Conservation (phyloP, 2,113 vertebrate genomes). For the Tyrannus savana region DNA sequence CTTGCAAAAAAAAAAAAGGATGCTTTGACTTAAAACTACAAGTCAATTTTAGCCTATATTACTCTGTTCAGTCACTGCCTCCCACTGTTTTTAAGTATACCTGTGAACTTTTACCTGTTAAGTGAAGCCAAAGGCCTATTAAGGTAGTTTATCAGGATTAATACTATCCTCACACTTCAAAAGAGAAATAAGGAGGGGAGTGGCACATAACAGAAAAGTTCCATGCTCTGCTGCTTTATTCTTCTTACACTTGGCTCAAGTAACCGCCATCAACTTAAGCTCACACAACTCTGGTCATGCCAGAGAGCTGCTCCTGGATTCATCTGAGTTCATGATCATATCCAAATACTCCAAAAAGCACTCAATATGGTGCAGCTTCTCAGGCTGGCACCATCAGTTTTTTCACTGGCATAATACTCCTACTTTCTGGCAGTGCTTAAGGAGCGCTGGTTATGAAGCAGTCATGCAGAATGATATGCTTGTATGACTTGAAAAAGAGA, state of each 20-base stretch:
- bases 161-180: neutral
- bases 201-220: neutral
- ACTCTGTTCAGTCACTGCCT: neutral
- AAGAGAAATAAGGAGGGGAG: neutral
- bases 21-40: neutral
- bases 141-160: neutral
- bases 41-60: neutral
- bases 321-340: neutral
- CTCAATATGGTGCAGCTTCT: neutral
- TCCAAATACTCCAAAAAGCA: neutral
- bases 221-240: neutral
- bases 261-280: neutral
- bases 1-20: neutral
- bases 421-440: neutral
- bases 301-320: neutral
- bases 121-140: neutral
- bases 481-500: neutral
- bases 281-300: neutral
- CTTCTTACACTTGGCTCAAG: neutral
- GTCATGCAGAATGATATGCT: rapidly evolving
- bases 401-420: neutral
- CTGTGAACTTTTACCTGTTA: neutral
- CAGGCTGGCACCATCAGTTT: neutral
- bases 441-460: neutral
- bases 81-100: neutral